A percentile compares a stretch with the other conserved stretches of the same genome.
Evolutionary conservation across 2,113 vertebrate species (phyloP).

Genomic region (Rafetus swinhoei): DNA sequence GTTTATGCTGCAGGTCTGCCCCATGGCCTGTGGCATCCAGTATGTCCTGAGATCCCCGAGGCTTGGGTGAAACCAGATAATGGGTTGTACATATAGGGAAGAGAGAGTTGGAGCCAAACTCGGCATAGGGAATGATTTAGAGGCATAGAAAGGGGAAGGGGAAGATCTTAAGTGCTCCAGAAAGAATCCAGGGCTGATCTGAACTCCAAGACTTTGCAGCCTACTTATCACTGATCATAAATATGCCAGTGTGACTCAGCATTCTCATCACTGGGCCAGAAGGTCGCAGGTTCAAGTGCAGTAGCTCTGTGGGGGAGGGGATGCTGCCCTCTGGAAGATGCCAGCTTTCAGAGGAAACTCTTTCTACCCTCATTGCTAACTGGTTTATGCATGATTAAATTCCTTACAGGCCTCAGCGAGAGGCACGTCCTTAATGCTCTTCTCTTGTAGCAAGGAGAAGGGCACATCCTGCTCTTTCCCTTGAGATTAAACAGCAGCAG

Average conservation of each 20-base stretch:
- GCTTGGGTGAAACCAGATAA: not conserved
- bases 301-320: not conserved
- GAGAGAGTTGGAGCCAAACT: not conserved
- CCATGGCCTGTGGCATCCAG: not conserved
- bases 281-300: not conserved
- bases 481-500: not conserved
- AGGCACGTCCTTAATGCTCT: not conserved
- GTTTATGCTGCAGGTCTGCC: not conserved
- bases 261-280: not conserved
- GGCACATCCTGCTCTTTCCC: not conserved
- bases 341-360: not conserved
- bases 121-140: not conserved
- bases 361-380: not conserved
- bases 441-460: not conserved
- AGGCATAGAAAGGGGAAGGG: not conserved
- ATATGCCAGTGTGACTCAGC: not conserved
- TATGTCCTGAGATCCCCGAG: not conserved
- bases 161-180: not conserved
- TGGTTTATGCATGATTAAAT: not conserved
- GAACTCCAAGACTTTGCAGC: not conserved
- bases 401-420: not conserved
- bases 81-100: not conserved
- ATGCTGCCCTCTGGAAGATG: not conserved
- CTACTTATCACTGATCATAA: constrained; percentile 1
- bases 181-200: not conserved